These are phyloP conservation scores for Ptilorrhoa leucosticta DNA, from an alignment of 2,113 vertebrate species.

Conservation along the genomic window DNA sequence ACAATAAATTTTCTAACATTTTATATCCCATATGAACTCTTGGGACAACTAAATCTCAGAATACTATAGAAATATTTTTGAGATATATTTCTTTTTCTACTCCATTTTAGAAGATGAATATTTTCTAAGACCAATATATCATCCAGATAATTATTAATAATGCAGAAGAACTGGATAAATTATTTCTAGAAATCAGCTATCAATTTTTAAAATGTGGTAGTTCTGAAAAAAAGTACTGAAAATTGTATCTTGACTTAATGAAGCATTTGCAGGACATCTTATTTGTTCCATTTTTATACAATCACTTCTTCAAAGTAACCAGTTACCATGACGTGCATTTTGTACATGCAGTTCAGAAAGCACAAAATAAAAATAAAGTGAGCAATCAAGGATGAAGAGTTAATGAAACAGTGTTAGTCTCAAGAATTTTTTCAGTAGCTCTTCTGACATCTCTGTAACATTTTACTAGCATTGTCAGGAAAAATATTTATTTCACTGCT, in stretches of 20 bases:
- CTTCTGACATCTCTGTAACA: background rate
- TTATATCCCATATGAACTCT: slow-evolving; percentile 7
- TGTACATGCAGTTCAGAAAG: background rate
- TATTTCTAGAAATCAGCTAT: slow-evolving; percentile 15
- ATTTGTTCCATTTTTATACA: slow-evolving; percentile 8
- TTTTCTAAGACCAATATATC: slow-evolving; percentile 5
- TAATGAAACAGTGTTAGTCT: background rate
- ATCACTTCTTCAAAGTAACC: background rate
- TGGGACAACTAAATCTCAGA: slow-evolving; percentile 31
- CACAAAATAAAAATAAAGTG: background rate
- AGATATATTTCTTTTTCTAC: slow-evolving; percentile 16
- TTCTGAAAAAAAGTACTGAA: slow-evolving; percentile 38
- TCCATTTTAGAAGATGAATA: slow-evolving; percentile 33
- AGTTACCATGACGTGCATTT: slow-evolving; percentile 19
- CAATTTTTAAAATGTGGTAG: slow-evolving; percentile 13
- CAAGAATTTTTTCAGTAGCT: background rate
- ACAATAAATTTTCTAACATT: slow-evolving; percentile 27
- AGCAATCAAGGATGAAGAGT: background rate
- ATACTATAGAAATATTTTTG: slow-evolving; percentile 12
- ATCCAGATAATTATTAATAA: slow-evolving; percentile 28
- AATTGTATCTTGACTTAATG: slow-evolving; percentile 56
- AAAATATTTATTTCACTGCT: background rate
- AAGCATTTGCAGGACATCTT: background rate
- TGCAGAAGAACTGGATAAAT: background rate
- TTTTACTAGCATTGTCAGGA: background rate